Percentiles rank a stretch among this genome's conserved stretches.
These are phyloP conservation scores for Neodiprion pinetum DNA, from an alignment of 1,140 invertebrate genomes.

Conservation along the genomic window DNA sequence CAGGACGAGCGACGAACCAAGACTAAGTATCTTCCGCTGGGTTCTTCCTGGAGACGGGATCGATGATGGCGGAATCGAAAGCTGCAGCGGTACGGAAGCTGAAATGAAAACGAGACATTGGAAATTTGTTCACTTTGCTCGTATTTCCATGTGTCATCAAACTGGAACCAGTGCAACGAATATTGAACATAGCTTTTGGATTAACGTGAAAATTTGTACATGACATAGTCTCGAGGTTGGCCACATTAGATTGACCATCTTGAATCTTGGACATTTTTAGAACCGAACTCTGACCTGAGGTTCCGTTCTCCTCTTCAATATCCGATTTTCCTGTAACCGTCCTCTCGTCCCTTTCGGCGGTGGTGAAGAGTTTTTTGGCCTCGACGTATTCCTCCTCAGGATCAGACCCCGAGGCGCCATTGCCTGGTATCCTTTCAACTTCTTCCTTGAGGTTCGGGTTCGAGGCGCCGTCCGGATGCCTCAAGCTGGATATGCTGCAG, in stretches of 20 bases:
- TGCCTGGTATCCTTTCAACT: slow-evolving; percentile 71
- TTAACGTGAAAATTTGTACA: no score
- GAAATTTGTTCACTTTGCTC: slow-evolving; percentile 22
- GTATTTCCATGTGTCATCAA: slow-evolving; percentile 8
- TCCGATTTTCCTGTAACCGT: slow-evolving; percentile 63
- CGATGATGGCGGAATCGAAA: slow-evolving; percentile 60
- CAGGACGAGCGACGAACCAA: slow-evolving; percentile 64
- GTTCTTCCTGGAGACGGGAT: slow-evolving; percentile 63
- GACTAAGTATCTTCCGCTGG: slow-evolving; percentile 64
- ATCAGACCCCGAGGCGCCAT: slow-evolving; percentile 70
- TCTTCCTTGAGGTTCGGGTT: slow-evolving; percentile 86
- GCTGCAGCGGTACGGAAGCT: slow-evolving; percentile 50
- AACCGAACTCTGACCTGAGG: slow-evolving; percentile 59
- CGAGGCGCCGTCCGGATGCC: slow-evolving; percentile 89
- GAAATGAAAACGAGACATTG: slow-evolving; percentile 20
- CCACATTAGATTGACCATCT: background rate
- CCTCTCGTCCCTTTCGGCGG: slow-evolving; percentile 53
- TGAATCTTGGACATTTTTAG: slow-evolving; percentile 18
- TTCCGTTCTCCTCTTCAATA: slow-evolving; percentile 58
- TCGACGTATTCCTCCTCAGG: slow-evolving; percentile 67
- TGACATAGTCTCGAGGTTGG: background rate
- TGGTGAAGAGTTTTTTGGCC: slow-evolving; percentile 65
- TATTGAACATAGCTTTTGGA: no score
- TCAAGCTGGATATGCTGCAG: slow-evolving; percentile 74
- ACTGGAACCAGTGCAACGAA: no score